These are phyloP conservation scores for Melanargia galathea DNA, from an alignment of 2,888 invertebrate genomes.

Conservation along the genomic window DNA sequence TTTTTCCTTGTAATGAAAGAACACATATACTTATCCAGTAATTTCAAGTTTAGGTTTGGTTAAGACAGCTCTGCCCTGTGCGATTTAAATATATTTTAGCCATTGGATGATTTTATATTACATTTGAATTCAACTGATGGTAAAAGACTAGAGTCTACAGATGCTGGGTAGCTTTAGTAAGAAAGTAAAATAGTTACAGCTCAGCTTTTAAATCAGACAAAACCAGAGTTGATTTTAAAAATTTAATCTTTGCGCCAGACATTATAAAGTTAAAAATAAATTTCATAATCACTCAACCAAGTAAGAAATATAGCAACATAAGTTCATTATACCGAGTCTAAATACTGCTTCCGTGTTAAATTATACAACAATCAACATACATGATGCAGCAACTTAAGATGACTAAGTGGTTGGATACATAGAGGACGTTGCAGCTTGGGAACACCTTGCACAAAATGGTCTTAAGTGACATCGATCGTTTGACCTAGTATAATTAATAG, in stretches of 20 bases:
- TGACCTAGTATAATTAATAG: conserved; percentile 14
- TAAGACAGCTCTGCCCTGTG: background rate
- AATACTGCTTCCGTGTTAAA: background rate
- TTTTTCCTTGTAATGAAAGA: background rate
- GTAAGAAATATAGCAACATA: background rate
- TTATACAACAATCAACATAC: conserved; percentile 1
- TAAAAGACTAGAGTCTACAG: too few relatives aligned
- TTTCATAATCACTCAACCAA: too few relatives aligned
- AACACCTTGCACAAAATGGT: conserved; percentile 14
- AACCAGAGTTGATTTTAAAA: background rate
- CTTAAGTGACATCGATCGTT: conserved; percentile 14
- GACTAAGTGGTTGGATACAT: conserved; percentile 11
- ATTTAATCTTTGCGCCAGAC: too few relatives aligned
- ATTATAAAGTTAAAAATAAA: too few relatives aligned
- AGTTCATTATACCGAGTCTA: background rate
- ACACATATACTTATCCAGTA: too few relatives aligned
- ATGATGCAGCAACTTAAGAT: conserved; percentile 5
- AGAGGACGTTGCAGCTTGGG: background rate
- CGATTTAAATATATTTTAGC: background rate
- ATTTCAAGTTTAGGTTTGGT: background rate
- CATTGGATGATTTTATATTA: background rate
- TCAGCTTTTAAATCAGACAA: background rate
- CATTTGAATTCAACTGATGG: too few relatives aligned
- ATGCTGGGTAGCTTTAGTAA: too few relatives aligned
- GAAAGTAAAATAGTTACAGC: background rate